Evolutionary conservation across 2,113 vertebrate species (phyloP).

Genomic region (Holacanthus passer): DNA sequence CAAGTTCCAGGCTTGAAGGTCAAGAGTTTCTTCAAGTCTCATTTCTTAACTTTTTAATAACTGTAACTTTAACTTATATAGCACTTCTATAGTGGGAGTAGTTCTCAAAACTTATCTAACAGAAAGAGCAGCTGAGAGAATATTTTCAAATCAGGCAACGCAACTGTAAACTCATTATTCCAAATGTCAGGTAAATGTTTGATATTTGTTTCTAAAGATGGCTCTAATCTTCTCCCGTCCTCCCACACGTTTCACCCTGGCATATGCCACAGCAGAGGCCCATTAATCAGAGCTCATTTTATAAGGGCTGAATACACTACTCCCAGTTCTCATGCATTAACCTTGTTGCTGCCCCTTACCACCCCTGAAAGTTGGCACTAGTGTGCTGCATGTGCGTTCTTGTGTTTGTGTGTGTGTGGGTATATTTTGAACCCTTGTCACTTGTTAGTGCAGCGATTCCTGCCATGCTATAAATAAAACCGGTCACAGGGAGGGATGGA

Average conservation of each 20-base stretch:
- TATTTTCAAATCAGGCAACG: neutral
- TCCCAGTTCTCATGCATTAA: slow-evolving; percentile 65
- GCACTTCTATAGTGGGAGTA: neutral
- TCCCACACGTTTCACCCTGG: slow-evolving; percentile 59
- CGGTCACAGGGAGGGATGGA: slow-evolving; percentile 77
- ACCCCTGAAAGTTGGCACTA: slow-evolving; percentile 60
- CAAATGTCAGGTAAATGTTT: slow-evolving; percentile 23
- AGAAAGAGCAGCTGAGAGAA: neutral
- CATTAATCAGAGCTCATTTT: slow-evolving; percentile 79
- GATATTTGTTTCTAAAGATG: slow-evolving; percentile 30
- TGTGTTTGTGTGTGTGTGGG: slow-evolving; percentile 9
- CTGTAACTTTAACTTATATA: neutral
- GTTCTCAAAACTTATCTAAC: neutral
- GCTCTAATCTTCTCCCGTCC: slow-evolving; percentile 35
- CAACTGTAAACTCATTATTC: slow-evolving; percentile 2
- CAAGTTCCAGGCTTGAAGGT: slow-evolving; percentile 13
- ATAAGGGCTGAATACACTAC: slow-evolving; percentile 52
- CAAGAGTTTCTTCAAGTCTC: neutral
- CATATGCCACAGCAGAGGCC: slow-evolving; percentile 76
- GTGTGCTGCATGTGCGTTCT: slow-evolving; percentile 28
- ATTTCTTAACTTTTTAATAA: neutral
- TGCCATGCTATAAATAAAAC: slow-evolving; percentile 82
- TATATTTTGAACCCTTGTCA: slow-evolving; percentile 67
- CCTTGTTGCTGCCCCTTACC: slow-evolving; percentile 67
- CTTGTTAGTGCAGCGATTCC: slow-evolving; percentile 71